Base-by-base conservation (phyloP, 35 echinoderm and acorn worm species). In the Apostichopus californicus region DNA sequence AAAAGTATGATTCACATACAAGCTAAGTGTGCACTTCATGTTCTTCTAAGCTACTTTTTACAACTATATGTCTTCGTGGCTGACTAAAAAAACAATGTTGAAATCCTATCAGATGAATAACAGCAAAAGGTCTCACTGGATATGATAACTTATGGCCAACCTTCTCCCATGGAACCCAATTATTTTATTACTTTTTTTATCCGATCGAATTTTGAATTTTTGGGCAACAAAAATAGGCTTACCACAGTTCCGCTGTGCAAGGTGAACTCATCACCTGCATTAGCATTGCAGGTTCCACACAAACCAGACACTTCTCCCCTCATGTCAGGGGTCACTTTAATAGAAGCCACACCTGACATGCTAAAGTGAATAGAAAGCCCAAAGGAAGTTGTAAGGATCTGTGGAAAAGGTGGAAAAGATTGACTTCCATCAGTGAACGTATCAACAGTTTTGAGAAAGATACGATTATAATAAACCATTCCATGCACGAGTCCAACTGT, bases 321-420 rank as follows among this genome's bases (percentile, higher is more conserved):
- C 78, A 25, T 46, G 14, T 80, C 22, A 25, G 78, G 34, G 20
- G 26, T 34, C 6, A 80, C 78, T 12, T 80, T 80, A 8, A 80
- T 80, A 26, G 78, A 80, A 25, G 34, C 78, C 26, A 80, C 24
- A 46, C 24, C 78, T 7, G 10, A 1, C 11, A 9, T 14, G 53
- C 78, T 80, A 34, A 46, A 34, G 12, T 80, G 78, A 46, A 80
- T 80, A 14, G 78, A 80, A 14, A 80, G 78, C 5, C 78, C 78
- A 80, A 80, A 80, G 24, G 24, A 54, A 24, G 78, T 80, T 10
- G 53, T 6, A 46, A 80, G 53, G 53, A 80, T 34, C 78, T 80
- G 26, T 11, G 6, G 25, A 34, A 80, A 80, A 25, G 23, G 53
- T 25, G 13, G 12, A 10, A 80, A 80, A 80, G 34, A 34, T 11